Base-by-base conservation (phyloP, 2,797 vertebrate species). In the Zenarchopterus dispar region DNA sequence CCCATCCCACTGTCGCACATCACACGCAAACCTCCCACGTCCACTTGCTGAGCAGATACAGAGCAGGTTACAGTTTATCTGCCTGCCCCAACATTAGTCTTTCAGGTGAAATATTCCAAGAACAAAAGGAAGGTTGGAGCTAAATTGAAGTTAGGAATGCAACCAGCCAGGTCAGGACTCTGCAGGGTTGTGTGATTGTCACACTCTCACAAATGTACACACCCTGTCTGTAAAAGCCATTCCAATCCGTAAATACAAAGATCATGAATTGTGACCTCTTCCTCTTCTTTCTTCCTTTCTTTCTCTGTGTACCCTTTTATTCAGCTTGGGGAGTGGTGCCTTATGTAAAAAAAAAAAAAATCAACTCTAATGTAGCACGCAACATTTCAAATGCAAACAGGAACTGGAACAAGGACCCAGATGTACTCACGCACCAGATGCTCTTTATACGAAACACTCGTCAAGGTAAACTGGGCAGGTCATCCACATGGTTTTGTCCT, bases 101-200 rank as follows among this genome's bases (percentile, higher is more conserved):
- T 70, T 73, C 81, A 77, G 80, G 88, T 85, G 80, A 87, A 80
- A 84, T 61, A 71, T 50, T 19, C 18, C 15, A 23, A 55, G 77
- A 87, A 92, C 85, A 86, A 89, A 86, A 75, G 73, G 23, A 66
- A 89, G 81, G 67, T 79, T 82, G 70, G 82, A 66, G 82, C 76
- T 81, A 36, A 10, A 75, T 84, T 85, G 46, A 77, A 77, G 78
- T 62, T 24, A 86, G 87, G 90, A 93, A 92, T 92, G 90, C 65
- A 77, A 59, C 82, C 79, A 22, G 69, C 83, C 80, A 55, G 87
- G 83, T 90, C 79, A 71, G 73, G 55, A 67, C 51, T 82, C 68
- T 61, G 61, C 22, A 8, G 69, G 67, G 45, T 60, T 48, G 57
- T 58, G 65, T 64, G 73, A 78, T 61, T 70, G 67, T 79, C 56